A percentile compares a stretch with the other conserved stretches of the same genome.
These are phyloP conservation scores for Microctenopoma lineatum DNA, from an alignment of 2,797 vertebrate genomes.

Conservation along the genomic window DNA sequence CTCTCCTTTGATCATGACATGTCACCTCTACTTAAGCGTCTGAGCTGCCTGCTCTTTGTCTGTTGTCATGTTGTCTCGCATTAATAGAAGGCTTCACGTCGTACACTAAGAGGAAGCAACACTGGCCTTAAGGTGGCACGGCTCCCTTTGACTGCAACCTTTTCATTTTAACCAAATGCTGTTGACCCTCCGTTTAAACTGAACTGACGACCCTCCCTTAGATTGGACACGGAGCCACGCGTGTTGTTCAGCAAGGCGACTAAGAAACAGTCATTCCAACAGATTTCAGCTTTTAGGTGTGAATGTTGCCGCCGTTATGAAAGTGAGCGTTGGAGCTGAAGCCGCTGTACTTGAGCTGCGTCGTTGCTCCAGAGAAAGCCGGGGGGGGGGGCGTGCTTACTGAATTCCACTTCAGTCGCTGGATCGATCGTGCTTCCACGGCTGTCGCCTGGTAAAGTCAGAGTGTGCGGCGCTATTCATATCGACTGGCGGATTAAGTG, in stretches of 20 bases:
- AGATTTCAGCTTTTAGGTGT: not conserved
- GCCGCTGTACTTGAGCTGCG: constrained; percentile 24
- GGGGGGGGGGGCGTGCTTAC: constrained; percentile 29
- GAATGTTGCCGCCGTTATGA: too few species aligned
- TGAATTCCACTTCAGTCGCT: constrained; percentile 61
- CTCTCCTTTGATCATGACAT: constrained; percentile 57
- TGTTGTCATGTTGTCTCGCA: constrained; percentile 64
- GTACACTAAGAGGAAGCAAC: constrained; percentile 59
- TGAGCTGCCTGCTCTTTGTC: constrained; percentile 48
- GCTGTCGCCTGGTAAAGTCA: constrained; percentile 49
- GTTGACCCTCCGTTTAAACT: too few species aligned
- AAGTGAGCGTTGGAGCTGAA: too few species aligned
- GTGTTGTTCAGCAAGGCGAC: too few species aligned
- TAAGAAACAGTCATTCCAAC: too few species aligned
- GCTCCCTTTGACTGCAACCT: not conserved
- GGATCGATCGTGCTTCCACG: constrained; percentile 54
- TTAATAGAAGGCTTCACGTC: constrained; percentile 51
- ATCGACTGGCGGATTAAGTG: constrained; percentile 59
- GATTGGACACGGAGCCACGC: not conserved
- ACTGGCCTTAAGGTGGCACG: constrained; percentile 55
- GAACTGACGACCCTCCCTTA: not conserved
- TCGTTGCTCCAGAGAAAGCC: constrained; percentile 36
- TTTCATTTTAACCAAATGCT: too few species aligned
- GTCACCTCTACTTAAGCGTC: constrained; percentile 60
- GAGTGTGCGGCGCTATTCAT: constrained; percentile 55